These are phyloP conservation scores for Agonopterix arenella DNA, from an alignment of 2,888 invertebrate species.

Conservation along the genomic window DNA sequence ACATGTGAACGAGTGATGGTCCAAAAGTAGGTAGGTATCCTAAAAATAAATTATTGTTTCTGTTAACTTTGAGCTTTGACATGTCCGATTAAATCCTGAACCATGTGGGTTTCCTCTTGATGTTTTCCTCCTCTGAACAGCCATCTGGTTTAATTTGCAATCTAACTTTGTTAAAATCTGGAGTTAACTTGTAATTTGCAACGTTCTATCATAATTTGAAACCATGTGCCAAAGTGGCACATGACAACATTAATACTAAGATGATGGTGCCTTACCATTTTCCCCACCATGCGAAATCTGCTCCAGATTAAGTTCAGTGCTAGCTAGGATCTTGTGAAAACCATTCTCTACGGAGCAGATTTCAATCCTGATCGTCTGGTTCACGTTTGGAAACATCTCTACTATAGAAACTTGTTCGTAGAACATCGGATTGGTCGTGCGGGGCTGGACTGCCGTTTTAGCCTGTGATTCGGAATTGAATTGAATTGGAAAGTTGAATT, in stretches of 20 bases:
- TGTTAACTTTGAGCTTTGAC: too few species aligned
- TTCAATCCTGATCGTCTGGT: conserved; percentile 83
- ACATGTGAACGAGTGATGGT: conserved; percentile 87
- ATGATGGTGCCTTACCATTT: conserved; percentile 36
- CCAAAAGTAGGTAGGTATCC: conserved; percentile 89
- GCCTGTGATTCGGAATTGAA: conserved; percentile 58
- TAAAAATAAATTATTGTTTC: conserved; percentile 23
- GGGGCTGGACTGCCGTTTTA: conserved; percentile 79
- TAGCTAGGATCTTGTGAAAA: conserved; percentile 50
- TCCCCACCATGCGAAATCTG: conserved; percentile 56
- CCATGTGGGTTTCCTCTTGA: too few species aligned
- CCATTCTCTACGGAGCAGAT: conserved; percentile 61
- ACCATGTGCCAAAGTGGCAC: too few species aligned
- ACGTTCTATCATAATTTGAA: too few species aligned
- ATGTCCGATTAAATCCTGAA: too few species aligned
- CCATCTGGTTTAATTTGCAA: too few species aligned
- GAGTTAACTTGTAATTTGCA: too few species aligned
- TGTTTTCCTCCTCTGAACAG: too few species aligned
- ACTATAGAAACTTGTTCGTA: conserved; percentile 86
- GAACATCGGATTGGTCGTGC: conserved; percentile 81
- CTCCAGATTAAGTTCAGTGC: conserved; percentile 33
- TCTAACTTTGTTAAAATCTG: too few species aligned
- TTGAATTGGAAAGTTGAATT: not conserved
- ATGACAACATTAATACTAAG: too few species aligned
- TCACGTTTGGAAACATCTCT: conserved; percentile 89